Base-by-base conservation (phyloP, 2,888 invertebrate genomes). In the Agrochola circellaris region DNA sequence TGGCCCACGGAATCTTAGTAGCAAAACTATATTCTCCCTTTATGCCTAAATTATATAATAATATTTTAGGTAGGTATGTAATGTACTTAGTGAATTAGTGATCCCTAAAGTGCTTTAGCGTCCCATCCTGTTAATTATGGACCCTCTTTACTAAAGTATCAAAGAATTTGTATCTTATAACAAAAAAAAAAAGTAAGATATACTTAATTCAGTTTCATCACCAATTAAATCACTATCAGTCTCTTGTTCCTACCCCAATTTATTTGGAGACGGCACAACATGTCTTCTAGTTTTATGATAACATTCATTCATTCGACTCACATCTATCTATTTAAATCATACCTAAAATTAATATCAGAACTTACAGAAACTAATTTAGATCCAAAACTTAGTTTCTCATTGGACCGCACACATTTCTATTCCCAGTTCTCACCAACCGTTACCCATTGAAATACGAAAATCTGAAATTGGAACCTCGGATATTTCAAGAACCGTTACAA, bases 291-390 rank as follows among this genome's bases (percentile, higher is more conserved):
- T n/a, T 64, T 65, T 62, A 23, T 51, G 6, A n/a, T 42, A 7
- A 17, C 54, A 34, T 30, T n/a, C 3, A 20, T n/a, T 48, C 7
- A 61, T 45, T 62, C 26, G 3, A 34, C 45, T 42, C 6, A 30
- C 15, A 34, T 64, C 20, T 42, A 56, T 51, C 30, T 17, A 68
- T 77, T 68, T 20, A 64, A 58, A 30, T 62, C 30, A 4, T 56
- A 70, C 20, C 66, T 66, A 26, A 70, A 51, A 79, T 70, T 66
- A 45, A 79, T 71, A 61, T 48, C 48, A 42, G 48, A 70, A 61
- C 38, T 78, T 42, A 34, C 56, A 66, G 65, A 83, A 69, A 69
- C 79, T 84, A 79, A 79, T 79, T 81, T 66, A 60, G 77, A 61
- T 56, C 54, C 66, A 48, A 70, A 81, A 79, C 70, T 70, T 42